Base-by-base conservation (phyloP, 2,113 vertebrate genomes). In the Saccopteryx bilineata region DNA sequence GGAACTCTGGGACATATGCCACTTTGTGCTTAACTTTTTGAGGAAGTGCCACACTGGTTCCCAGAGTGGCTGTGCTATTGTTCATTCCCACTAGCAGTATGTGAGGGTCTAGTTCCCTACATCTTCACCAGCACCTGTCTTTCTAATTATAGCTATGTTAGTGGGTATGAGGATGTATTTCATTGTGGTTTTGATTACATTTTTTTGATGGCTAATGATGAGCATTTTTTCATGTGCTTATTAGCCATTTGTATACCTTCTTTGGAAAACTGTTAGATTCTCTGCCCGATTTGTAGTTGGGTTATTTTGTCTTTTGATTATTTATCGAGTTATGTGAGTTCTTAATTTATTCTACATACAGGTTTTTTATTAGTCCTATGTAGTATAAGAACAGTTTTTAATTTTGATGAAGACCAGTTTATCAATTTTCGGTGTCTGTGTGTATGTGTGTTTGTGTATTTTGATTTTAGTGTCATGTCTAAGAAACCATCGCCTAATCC, bases 271-370 rank as follows among this genome's bases (percentile, higher is more conserved):
- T 65, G 5, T 86, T 71, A 82, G n/a, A 50, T 83, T 11, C 48
- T 76, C 28, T 87, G 46, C 12, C 10, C 13, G 66, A 24, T 83
- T 79, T 69, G 10, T 91, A 83, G 69, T 83, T 94, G 56, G 18
- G 33, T 82, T 90, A 54, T 84, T 84, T 92, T 75, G 15, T 56
- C 13, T 83, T 96, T 56, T 56, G 26, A 87, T 82, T 75, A 82
- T 76, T 76, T 75, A 82, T 76, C 69, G 69, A 91, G 18, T 88
- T 71, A 28, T 68, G 21, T 80, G 39, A 85, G 58, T 74, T 85
- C 31, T 83, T 85, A 84, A 48, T 68, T 79, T 79, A 71, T 26
- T 84, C 48, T 91, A 39, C 14, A 71, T 39, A 79, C 11, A 65
- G 71, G 12, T 56, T 50, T 46, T 23, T 69, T 87, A 76, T 54